Evolutionary conservation across 2,113 vertebrate species (phyloP), one percentile per base, ranked within the genome.

Genomic region (Apteryx owenii): DNA sequence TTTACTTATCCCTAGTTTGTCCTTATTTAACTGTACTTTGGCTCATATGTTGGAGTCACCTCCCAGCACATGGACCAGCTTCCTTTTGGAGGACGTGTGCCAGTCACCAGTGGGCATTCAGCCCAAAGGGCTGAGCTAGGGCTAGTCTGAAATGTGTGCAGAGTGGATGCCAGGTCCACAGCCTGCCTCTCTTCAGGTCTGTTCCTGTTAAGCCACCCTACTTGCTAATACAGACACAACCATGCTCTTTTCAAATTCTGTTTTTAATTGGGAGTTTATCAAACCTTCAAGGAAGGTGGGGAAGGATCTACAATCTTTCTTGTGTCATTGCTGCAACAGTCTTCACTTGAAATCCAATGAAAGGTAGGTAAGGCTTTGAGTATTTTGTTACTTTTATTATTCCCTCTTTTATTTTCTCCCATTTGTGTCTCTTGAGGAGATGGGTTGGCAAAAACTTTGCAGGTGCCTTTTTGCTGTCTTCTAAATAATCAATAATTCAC

Each of bases 371-470:
- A 42, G 0, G 2, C 7, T 79, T 85, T 29, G 25, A 21, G 29
- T 89, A 36, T 9, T 33, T 54, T 65, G 38, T n/a, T 26, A 19
- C 8, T 62, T 68, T 8, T 51, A 4, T 51, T 51, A 13, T 15
- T 88, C 17, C 6, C 3, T 58, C 9, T 60, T 31, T 40, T 69
- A 18, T 15, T 79, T 19, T 78, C 46, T 77, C 19, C 76, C 7
- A 5, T 38, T 60, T 85, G 40, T 0, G 2, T 26, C 17, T 64
- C 36, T 53, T 40, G 0, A 9, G 3, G 31, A 81, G 53, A 25
- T 33, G 66, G 25, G 54, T 19, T n/a, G 46, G 36, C 17, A 58
- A 10, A 58, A 53, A 28, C 0, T 5, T 36, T 50, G 26, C 38
- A 50, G 48, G 38, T 75, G 26, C 44, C 15, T 9, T 72, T 66